Percentiles rank a stretch among this genome's conserved stretches.
Conservation (phyloP, 1,140 invertebrate species). For the Goniozus legneri region DNA sequence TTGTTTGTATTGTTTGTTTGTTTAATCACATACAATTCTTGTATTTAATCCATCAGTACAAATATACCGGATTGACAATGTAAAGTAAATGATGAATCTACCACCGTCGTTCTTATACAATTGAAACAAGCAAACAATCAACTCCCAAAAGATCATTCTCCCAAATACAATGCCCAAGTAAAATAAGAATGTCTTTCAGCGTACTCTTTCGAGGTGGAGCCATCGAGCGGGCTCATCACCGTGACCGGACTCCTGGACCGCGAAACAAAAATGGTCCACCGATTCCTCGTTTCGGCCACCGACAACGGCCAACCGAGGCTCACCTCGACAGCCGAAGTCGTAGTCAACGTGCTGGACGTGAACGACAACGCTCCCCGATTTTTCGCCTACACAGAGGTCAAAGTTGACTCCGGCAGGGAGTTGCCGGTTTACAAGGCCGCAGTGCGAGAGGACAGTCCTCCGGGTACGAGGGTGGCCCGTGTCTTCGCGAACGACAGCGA, state of each 20-base stretch:
- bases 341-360: constrained; percentile 75
- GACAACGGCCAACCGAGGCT: constrained; percentile 67
- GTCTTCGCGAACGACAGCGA: constrained; percentile 84
- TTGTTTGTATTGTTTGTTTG: too few relatives aligned
- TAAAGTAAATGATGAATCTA: too few relatives aligned
- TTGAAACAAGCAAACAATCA: too few relatives aligned
- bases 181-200: not conserved
- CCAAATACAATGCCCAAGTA: too few relatives aligned
- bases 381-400: constrained; percentile 65
- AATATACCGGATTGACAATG: too few relatives aligned
- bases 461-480: constrained; percentile 66
- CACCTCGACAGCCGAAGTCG: constrained; percentile 70
- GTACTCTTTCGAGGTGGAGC: constrained; percentile 12
- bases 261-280: constrained; percentile 69
- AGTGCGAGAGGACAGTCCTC: constrained; percentile 64
- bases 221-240: constrained; percentile 63
- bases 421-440: constrained; percentile 70
- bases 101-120: too few relatives aligned
- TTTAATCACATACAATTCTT: too few relatives aligned
- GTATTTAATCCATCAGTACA: too few relatives aligned
- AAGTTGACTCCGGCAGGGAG: constrained; percentile 9
- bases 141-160: too few relatives aligned
- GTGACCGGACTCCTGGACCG: constrained; percentile 76
- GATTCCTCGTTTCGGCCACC: constrained; percentile 69
- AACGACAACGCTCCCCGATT: constrained; percentile 76